These are phyloP conservation scores for Dicycla oo DNA, from an alignment of 2,888 invertebrate species.

Conservation along the genomic window DNA sequence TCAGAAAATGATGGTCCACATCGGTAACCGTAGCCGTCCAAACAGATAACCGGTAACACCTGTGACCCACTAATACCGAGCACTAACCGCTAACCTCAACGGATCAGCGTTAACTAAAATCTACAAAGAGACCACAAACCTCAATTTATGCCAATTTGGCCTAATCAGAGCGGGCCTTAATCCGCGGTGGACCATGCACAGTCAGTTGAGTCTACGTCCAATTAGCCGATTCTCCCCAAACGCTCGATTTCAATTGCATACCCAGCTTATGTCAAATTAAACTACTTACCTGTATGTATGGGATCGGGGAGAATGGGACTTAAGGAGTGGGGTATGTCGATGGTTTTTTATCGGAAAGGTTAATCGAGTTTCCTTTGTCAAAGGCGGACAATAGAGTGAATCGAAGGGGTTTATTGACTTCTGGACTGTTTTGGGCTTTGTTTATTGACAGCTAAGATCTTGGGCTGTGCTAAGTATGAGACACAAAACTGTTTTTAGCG, in stretches of 20 bases:
- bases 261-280: conserved; percentile 62
- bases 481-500: too few relatives aligned
- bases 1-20: not conserved
- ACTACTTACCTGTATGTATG: conserved; percentile 27
- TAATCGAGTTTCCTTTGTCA: conserved; percentile 48
- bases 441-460: conserved; percentile 10
- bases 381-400: conserved; percentile 18
- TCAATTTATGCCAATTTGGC: conserved; percentile 53
- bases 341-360: conserved; percentile 46
- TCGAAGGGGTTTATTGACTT: conserved; percentile 14
- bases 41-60: conserved; percentile 12
- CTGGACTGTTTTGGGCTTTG: conserved; percentile 13
- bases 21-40: not conserved
- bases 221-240: conserved; percentile 65
- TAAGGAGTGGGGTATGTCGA: not conserved
- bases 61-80: conserved; percentile 7
- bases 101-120: conserved; percentile 30
- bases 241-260: conserved; percentile 66
- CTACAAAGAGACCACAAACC: conserved; percentile 63
- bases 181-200: conserved; percentile 52
- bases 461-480: not conserved
- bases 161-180: conserved; percentile 60
- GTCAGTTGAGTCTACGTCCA: conserved; percentile 41
- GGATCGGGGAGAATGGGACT: conserved; percentile 11
- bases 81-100: conserved; percentile 20